Conservation (phyloP, 2,888 invertebrate species). For the Margaritifera margaritifera region DNA sequence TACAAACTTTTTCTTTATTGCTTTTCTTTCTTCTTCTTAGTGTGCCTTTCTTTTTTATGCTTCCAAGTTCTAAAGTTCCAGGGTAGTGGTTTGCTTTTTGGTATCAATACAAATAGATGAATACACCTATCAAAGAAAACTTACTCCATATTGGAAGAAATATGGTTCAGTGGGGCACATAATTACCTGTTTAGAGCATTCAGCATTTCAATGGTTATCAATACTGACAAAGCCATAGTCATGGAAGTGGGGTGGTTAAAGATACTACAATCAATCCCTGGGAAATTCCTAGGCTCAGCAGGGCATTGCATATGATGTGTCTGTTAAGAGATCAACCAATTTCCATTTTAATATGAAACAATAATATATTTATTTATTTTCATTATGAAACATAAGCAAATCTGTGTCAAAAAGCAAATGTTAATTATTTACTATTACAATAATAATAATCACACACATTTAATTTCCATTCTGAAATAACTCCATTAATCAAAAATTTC, state of each 20-base stretch:
- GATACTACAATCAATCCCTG: conserved; percentile 96
- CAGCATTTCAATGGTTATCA: conserved; percentile 99
- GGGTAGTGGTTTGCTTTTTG: too few relatives aligned
- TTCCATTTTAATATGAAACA: conserved; percentile 1
- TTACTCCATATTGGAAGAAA: neutral
- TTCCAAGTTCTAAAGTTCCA: too few relatives aligned
- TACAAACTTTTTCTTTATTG: too few relatives aligned
- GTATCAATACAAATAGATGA: neutral
- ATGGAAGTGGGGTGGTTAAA: conserved; percentile 99
- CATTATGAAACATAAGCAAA: neutral
- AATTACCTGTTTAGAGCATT: conserved; percentile 98
- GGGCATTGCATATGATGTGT: conserved; percentile 98
- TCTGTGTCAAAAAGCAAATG: neutral
- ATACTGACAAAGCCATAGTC: conserved; percentile 99
- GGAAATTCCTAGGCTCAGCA: conserved; percentile 91
- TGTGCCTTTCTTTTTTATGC: too few relatives aligned
- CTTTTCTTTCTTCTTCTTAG: too few relatives aligned
- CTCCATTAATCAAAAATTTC: too few relatives aligned
- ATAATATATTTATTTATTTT: neutral
- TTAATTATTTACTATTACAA: too few relatives aligned
- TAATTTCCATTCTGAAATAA: too few relatives aligned
- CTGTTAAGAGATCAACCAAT: conserved; percentile 70
- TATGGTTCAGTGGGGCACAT: neutral
- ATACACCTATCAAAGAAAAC: neutral
- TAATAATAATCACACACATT: too few relatives aligned